A percentile compares a stretch with the other conserved stretches of the same genome.
Conservation (phyloP, 2,888 invertebrate genomes). For the Pemphredon lugubris region DNA sequence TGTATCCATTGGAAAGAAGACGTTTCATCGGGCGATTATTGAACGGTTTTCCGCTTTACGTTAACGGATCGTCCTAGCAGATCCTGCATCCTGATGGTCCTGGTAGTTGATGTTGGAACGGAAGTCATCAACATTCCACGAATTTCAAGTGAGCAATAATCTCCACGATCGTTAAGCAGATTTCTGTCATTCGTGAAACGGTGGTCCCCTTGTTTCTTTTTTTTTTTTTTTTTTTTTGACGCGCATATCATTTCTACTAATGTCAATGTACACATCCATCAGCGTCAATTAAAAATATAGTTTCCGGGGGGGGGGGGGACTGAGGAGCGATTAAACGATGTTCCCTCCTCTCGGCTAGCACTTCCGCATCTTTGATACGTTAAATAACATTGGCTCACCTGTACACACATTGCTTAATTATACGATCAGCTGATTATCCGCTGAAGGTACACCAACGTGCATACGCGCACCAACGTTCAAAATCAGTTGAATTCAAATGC, state of each 20-base stretch:
- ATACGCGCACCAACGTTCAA: not conserved
- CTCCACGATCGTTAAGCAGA: conserved; percentile 24
- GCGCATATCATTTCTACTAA: conserved; percentile 4
- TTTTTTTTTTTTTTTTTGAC: too few relatives aligned
- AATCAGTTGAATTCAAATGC: conserved; percentile 34
- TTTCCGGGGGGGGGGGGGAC: not conserved
- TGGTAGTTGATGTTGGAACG: conserved; percentile 30
- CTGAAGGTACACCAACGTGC: conserved; percentile 17
- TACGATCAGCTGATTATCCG: conserved; percentile 42
- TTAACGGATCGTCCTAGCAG: conserved; percentile 35
- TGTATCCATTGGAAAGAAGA: conserved; percentile 35
- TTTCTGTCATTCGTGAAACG: conserved; percentile 13
- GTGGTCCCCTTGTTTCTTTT: not conserved
- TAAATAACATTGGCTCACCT: too few relatives aligned
- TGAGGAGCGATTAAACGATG: too few relatives aligned
- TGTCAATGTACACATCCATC: not conserved
- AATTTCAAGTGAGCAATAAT: conserved; percentile 43
- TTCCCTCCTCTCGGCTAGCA: too few relatives aligned
- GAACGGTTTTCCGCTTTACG: conserved; percentile 17
- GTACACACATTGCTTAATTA: not conserved
- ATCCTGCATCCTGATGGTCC: conserved; percentile 1
- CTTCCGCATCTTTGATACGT: too few relatives aligned
- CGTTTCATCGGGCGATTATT: conserved; percentile 29
- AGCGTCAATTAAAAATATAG: not conserved
- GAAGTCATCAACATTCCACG: conserved; percentile 58